Evolutionary conservation across 2,888 invertebrate genomes (phyloP).

Genomic region (Cryptocephalus primarius): DNA sequence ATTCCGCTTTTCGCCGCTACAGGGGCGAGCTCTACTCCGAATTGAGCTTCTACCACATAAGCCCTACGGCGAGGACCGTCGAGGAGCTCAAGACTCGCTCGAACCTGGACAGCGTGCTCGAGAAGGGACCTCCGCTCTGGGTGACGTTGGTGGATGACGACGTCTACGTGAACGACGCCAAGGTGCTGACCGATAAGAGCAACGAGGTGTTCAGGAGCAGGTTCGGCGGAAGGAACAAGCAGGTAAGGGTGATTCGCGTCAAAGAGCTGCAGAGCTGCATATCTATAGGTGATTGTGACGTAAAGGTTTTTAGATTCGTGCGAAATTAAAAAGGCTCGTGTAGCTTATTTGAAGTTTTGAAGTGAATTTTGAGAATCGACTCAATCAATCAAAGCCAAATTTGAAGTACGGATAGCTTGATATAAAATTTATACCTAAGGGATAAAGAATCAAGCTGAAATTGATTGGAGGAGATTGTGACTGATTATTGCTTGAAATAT

Average conservation of each 20-base stretch:
- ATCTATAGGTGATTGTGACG: no score
- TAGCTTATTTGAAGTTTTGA: no score
- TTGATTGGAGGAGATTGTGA: no score
- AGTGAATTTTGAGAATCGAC: no score
- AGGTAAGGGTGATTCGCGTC: constrained; percentile 9
- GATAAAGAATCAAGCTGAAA: no score
- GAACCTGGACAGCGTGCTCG: constrained; percentile 48
- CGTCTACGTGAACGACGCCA: constrained; percentile 78
- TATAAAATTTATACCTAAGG: no score
- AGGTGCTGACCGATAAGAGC: constrained; percentile 49
- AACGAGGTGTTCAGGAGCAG: constrained; percentile 21
- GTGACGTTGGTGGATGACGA: constrained; percentile 59
- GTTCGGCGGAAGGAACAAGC: constrained; percentile 19
- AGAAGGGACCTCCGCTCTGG: constrained; percentile 78
- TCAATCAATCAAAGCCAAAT: no score
- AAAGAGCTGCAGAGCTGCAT: no score
- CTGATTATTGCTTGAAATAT: no score
- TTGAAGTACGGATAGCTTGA: no score
- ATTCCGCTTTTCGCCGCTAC: constrained; percentile 65
- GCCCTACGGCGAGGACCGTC: constrained; percentile 48
- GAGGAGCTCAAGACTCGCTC: constrained; percentile 39
- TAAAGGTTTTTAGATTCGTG: no score
- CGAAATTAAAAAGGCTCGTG: no score
- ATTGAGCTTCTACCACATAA: constrained; percentile 35
- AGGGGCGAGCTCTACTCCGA: constrained; percentile 44